phyloP scores from a whole-genome alignment of 2,888 invertebrate species.

The Pecten maximus region DNA sequence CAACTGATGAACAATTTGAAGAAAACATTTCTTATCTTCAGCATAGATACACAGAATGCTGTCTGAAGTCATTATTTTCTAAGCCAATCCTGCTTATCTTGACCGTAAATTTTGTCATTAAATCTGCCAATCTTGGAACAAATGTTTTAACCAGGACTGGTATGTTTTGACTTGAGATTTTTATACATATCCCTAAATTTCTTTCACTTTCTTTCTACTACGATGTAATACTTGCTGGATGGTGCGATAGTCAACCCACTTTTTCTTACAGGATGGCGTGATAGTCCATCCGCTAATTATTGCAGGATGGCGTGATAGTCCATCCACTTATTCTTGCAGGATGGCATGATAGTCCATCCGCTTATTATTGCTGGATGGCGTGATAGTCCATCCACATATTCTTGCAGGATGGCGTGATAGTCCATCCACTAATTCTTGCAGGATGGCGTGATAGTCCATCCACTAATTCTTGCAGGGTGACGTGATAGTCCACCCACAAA shows the following conservation, averaged over 20 bases:
- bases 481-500: neutral
- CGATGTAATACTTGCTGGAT: neutral
- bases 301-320: neutral
- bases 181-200: neutral
- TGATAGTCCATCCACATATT: neutral
- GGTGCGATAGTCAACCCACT: no score
- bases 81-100: neutral
- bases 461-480: neutral
- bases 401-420: neutral
- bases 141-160: neutral
- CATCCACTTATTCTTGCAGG: neutral
- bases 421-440: neutral
- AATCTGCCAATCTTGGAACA: neutral
- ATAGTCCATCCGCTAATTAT: neutral
- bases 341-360: neutral
- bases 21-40: slow-evolving; percentile 7
- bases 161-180: neutral
- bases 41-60: neutral
- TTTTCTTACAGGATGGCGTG: neutral
- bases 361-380: neutral
- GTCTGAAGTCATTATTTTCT: neutral
- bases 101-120: neutral
- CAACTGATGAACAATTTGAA: neutral
- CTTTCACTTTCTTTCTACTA: neutral
- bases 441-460: neutral